phyloP scores from a whole-genome alignment of 2,113 vertebrate species.

The Tragelaphus scriptus region DNA sequence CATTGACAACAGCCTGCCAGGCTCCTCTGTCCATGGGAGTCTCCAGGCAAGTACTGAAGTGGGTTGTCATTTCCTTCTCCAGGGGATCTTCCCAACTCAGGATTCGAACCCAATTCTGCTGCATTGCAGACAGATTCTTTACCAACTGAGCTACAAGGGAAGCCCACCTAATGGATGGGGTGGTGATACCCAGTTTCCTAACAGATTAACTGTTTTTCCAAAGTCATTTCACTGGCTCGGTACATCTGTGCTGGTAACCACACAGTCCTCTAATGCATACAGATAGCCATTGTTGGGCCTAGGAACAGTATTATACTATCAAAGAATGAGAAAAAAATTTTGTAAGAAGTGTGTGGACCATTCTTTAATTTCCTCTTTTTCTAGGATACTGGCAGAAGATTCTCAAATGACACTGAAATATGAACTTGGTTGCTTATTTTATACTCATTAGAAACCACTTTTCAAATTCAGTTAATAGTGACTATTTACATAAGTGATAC shows the following conservation, averaged over 20 bases:
- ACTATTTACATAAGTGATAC: neutral
- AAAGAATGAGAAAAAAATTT: neutral
- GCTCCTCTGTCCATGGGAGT: neutral
- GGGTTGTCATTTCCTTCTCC: neutral
- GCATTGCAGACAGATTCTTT: neutral
- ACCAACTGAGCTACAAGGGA: neutral
- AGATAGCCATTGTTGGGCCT: neutral
- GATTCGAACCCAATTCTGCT: neutral
- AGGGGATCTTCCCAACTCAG: neutral
- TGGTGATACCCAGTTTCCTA: neutral
- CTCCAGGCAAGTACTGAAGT: neutral
- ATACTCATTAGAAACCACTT: neutral
- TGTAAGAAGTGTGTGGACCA: neutral
- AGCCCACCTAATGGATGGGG: neutral
- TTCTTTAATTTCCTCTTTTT: neutral
- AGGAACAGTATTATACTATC: neutral
- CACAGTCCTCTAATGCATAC: neutral
- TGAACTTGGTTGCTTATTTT: neutral
- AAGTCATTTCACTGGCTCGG: neutral
- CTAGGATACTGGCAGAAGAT: neutral
- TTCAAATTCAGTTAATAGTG: neutral
- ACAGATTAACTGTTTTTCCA: neutral
- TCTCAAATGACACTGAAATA: neutral
- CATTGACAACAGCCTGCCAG: neutral
- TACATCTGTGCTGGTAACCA: neutral